Percentiles rank a stretch among this genome's conserved stretches.
Evolutionary conservation across 1,140 invertebrate genomes (phyloP).

Genomic region (Cyrtorhinus lividipennis): DNA sequence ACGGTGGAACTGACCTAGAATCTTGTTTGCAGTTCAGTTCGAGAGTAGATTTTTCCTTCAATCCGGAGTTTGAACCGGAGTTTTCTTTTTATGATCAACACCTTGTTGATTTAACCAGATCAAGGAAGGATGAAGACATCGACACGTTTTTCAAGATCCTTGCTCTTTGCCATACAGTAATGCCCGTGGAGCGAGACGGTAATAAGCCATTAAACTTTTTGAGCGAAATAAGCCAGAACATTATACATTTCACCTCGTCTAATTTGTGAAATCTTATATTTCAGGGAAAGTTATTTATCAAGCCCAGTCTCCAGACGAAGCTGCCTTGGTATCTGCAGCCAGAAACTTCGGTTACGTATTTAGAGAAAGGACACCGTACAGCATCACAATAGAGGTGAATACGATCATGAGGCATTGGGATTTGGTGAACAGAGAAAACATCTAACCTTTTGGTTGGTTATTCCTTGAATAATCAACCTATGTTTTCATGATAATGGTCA

Average conservation of each 20-base stretch:
- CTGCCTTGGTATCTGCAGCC: slow-evolving; percentile 89
- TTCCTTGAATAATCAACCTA: too few species aligned
- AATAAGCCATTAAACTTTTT: slow-evolving; percentile 30
- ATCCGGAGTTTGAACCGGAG: slow-evolving; percentile 75
- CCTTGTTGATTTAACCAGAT: slow-evolving; percentile 63
- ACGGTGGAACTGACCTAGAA: too few species aligned
- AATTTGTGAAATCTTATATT: slow-evolving; percentile 16
- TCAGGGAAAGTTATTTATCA: slow-evolving; percentile 56
- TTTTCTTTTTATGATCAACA: slow-evolving; percentile 90
- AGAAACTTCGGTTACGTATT: slow-evolving; percentile 98
- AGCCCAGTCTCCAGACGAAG: slow-evolving; percentile 96
- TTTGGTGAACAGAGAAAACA: background rate
- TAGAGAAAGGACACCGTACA: slow-evolving; percentile 79
- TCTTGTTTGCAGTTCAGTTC: slow-evolving; percentile 21
- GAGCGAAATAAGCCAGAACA: background rate
- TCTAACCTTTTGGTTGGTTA: background rate
- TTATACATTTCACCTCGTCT: background rate
- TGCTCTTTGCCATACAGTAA: slow-evolving; percentile 91
- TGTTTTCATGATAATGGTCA: too few species aligned
- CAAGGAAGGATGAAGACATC: slow-evolving; percentile 51
- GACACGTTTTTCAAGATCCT: slow-evolving; percentile 79
- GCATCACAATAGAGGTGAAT: slow-evolving; percentile 70
- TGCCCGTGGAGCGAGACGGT: slow-evolving; percentile 82
- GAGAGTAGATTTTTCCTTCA: slow-evolving; percentile 67
- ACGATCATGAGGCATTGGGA: background rate